Evolutionary conservation across 1,140 invertebrate genomes (phyloP).

Genomic region (Pogonus chalceus): DNA sequence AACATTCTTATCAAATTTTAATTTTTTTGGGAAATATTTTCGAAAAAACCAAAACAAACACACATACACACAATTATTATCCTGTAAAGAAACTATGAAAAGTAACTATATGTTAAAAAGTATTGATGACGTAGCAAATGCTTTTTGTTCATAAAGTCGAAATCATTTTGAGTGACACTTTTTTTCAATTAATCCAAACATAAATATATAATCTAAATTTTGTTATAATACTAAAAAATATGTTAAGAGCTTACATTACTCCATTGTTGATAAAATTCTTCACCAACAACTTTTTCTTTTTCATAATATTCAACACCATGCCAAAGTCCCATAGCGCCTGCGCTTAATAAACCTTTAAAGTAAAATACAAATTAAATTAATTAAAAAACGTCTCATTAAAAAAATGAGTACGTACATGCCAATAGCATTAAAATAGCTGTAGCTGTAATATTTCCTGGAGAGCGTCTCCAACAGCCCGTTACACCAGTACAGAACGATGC

Average conservation of each 20-base stretch:
- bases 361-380: conserved; percentile 4
- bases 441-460: conserved; percentile 83
- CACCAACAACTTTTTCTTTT: conserved; percentile 83
- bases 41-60: no score
- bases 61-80: no score
- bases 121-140: neutral
- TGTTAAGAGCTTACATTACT: conserved; percentile 60
- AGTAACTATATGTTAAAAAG: no score
- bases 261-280: conserved; percentile 87
- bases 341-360: conserved; percentile 68
- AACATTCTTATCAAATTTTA: no score
- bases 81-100: no score
- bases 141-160: conserved; percentile 2
- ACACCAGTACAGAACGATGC: conserved; percentile 90
- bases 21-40: no score
- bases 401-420: conserved; percentile 57
- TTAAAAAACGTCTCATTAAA: neutral
- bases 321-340: conserved; percentile 89
- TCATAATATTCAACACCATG: conserved; percentile 93
- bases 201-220: neutral
- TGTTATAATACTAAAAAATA: no score
- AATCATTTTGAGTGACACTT: conserved; percentile 6
- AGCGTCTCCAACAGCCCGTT: conserved; percentile 81
- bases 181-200: neutral
- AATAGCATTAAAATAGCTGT: conserved; percentile 86